Evolutionary conservation across 2,888 invertebrate species (phyloP).

Genomic region (Yponomeuta plumbellus): DNA sequence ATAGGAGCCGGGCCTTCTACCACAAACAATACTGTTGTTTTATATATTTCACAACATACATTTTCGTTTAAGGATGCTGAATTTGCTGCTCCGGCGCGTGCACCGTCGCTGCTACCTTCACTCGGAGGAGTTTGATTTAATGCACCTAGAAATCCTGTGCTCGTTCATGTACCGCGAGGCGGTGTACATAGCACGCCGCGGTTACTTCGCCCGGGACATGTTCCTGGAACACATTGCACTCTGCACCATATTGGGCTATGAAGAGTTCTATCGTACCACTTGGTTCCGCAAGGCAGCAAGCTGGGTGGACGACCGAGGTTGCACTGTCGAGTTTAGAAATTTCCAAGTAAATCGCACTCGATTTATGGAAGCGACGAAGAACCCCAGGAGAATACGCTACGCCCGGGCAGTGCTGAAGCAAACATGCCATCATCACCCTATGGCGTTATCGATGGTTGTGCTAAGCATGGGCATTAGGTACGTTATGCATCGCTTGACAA

Average conservation of each 20-base stretch:
- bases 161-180: slow-evolving; percentile 35
- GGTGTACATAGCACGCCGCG: slow-evolving; percentile 33
- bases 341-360: slow-evolving; percentile 27
- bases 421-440: slow-evolving; percentile 33
- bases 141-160: slow-evolving; percentile 25
- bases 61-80: not conserved
- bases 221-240: slow-evolving; percentile 33
- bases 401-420: slow-evolving; percentile 6
- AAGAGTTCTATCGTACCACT: slow-evolving; percentile 30
- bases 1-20: no score
- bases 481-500: slow-evolving; percentile 19
- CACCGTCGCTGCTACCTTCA: slow-evolving; percentile 22
- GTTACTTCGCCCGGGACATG: slow-evolving; percentile 33
- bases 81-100: not conserved
- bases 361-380: not conserved
- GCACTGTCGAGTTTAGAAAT: slow-evolving; percentile 32
- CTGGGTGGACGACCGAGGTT: slow-evolving; percentile 36
- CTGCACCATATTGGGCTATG: slow-evolving; percentile 30
- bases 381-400: not conserved
- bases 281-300: slow-evolving; percentile 35
- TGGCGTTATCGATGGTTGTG: slow-evolving; percentile 27
- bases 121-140: slow-evolving; percentile 19
- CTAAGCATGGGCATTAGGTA: slow-evolving; percentile 32
- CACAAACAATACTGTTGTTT: no score
- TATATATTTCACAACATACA: no score